Evolutionary conservation across 2,888 invertebrate species (phyloP).

Genomic region (Pyralis farinalis): DNA sequence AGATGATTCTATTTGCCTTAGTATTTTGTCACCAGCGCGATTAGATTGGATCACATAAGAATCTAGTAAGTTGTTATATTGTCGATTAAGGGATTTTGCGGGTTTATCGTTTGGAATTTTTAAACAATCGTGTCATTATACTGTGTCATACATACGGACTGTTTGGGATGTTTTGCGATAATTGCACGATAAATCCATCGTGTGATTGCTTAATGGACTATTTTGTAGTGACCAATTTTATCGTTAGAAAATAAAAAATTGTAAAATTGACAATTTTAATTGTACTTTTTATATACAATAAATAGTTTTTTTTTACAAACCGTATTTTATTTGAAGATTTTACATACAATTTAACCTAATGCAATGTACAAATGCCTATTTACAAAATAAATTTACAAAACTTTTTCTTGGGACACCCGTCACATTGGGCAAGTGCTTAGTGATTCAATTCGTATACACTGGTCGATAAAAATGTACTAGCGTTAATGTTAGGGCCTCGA

Average conservation of each 20-base stretch:
- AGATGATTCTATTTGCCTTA: no score
- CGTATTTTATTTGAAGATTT: conserved; percentile 48
- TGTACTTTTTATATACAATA: conserved; percentile 81
- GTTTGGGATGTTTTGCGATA: conserved; percentile 54
- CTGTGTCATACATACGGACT: conserved; percentile 34
- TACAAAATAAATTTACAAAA: not conserved
- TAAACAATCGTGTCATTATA: conserved; percentile 32
- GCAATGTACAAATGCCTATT: not conserved
- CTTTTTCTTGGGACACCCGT: no score
- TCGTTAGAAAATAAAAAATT: conserved; percentile 64
- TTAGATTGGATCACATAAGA: not conserved
- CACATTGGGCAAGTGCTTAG: no score
- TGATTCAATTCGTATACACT: no score
- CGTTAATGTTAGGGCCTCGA: no score
- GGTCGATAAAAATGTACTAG: no score
- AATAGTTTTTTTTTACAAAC: conserved; percentile 46
- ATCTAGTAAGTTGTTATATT: not conserved
- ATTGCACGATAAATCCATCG: conserved; percentile 63
- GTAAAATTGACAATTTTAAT: conserved; percentile 80
- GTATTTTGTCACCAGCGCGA: not conserved
- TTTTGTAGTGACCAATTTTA: conserved; percentile 81
- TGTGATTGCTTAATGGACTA: conserved; percentile 75
- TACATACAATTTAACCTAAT: conserved; percentile 60
- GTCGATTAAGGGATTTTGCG: conserved; percentile 1
- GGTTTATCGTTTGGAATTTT: conserved; percentile 22